A percentile compares a stretch with the other conserved stretches of the same genome.
Conservation (phyloP, 2,113 vertebrate genomes). For the Cercopithecus mona region DNA sequence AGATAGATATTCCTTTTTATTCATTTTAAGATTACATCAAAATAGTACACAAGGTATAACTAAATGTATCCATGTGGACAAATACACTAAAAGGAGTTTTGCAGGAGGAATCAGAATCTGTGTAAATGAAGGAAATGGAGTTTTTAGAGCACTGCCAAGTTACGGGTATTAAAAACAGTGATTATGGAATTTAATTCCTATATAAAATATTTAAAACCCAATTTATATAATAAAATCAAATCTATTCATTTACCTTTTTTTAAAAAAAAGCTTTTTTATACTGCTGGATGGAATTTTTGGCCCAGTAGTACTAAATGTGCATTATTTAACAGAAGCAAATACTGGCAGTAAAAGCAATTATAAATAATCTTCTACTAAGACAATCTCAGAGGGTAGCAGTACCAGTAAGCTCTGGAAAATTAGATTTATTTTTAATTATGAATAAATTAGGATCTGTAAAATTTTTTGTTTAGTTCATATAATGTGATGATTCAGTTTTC, state of each 20-base stretch:
- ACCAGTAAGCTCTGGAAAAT: neutral
- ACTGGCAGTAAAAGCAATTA: conserved; percentile 1
- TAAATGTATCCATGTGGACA: neutral
- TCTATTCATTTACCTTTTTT: neutral
- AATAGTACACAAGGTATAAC: neutral
- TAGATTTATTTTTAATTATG: neutral
- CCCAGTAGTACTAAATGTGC: neutral
- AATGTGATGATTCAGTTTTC: conserved; percentile 3
- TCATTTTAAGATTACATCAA: neutral
- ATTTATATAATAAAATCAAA: conserved; percentile 13
- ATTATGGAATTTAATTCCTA: neutral
- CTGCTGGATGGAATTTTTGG: neutral
- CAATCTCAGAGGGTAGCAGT: neutral
- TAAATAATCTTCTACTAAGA: neutral
- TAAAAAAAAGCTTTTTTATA: neutral
- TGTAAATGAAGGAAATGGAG: neutral
- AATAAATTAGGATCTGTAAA: neutral
- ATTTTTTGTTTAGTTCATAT: neutral
- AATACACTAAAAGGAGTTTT: neutral
- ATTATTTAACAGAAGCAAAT: conserved; percentile 14
- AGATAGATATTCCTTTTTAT: neutral
- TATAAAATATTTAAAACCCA: conserved; percentile 21
- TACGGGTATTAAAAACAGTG: neutral
- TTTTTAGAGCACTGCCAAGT: neutral
- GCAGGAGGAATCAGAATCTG: neutral